phyloP scores from a whole-genome alignment of 1,140 invertebrate species.

The Drosophila santomea region DNA sequence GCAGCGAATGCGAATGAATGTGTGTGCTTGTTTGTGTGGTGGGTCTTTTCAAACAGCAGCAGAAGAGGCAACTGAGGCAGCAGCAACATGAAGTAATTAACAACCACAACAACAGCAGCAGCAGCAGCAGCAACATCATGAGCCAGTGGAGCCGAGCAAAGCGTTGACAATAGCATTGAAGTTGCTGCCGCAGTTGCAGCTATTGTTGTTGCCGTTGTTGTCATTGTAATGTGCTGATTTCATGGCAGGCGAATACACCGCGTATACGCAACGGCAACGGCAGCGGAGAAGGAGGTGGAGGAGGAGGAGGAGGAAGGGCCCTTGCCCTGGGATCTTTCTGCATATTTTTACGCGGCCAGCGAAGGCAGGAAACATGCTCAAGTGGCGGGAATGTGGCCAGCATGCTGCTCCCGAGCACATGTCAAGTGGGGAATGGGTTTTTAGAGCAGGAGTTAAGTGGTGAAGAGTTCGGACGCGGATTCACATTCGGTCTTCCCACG shows the following conservation, averaged over 20 bases:
- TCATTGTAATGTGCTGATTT: slow-evolving; percentile 67
- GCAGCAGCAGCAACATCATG: slow-evolving; percentile 47
- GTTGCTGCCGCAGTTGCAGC: slow-evolving; percentile 49
- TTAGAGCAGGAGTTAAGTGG: slow-evolving; percentile 62
- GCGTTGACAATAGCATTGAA: slow-evolving; percentile 81
- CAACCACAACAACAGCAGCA: slow-evolving; percentile 70
- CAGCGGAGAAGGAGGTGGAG: too few relatives aligned
- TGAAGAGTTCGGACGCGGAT: slow-evolving; percentile 15
- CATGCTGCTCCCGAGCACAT: slow-evolving; percentile 51
- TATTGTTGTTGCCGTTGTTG: slow-evolving; percentile 51
- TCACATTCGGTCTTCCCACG: slow-evolving; percentile 59
- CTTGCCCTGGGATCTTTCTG: slow-evolving; percentile 36
- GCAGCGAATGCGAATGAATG: slow-evolving; percentile 62
- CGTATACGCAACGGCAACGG: slow-evolving; percentile 69
- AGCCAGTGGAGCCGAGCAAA: slow-evolving; percentile 38
- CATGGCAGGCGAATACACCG: slow-evolving; percentile 59
- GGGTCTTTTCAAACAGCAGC: slow-evolving; percentile 62
- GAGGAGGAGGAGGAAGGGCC: background rate
- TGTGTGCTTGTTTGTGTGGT: slow-evolving; percentile 42
- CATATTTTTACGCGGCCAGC: slow-evolving; percentile 47
- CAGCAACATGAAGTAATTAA: slow-evolving; percentile 81
- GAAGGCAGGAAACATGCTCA: slow-evolving; percentile 76
- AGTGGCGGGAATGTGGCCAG: slow-evolving; percentile 74
- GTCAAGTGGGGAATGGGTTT: slow-evolving; percentile 50
- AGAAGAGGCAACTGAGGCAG: slow-evolving; percentile 33